Evolutionary conservation across 2,797 vertebrate species (phyloP), one percentile per base, ranked within the genome.

Genomic region (Sebastes glaucus): DNA sequence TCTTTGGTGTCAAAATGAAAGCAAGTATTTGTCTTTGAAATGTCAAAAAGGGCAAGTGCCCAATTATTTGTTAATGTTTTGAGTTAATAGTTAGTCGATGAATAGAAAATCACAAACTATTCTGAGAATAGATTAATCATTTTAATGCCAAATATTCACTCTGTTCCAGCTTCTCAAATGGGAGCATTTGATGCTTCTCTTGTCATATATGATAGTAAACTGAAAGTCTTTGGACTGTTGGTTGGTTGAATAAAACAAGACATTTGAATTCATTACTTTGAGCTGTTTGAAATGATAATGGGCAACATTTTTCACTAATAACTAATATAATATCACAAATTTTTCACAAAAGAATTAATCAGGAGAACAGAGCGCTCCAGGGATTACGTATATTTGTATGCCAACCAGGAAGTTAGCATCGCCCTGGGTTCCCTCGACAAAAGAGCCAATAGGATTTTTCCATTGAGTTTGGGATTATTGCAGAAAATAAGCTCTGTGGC

Each of bases 1-100:
- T 71, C 20, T 81, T 72, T 72, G 30, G 35, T 75, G 28, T 63
- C 66, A 61, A 77, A 56, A 78, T 75, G 0, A 83, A 70, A 78
- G 46, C n/a, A 60, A 30, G 13, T 65, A 23, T 63, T 35, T 73
- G n/a, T 67, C 33, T 69, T 28, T 23, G 9, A 11, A 8, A 56
- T 13, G 14, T 55, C 27, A 73, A 53, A 67, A 38, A 42, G 3
- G 5, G 61, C 5, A 20, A 5, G 20, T 27, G 11, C 11, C 2
- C 0, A 52, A 8, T 46, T 25, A 49, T 60, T 22, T 18, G 22
- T 53, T 5, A 11, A 0, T 30, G 16, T 4, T 59, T 52, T 16
- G n/a, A n/a, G n/a, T 57, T 25, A 64, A 11, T 27, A 3, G 4
- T 53, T 9, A 4, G 13, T 42, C 11, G 9, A 62, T 7, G 11